phyloP scores from a whole-genome alignment of 1,140 invertebrate genomes.

The Zaprionus gabonicus region DNA sequence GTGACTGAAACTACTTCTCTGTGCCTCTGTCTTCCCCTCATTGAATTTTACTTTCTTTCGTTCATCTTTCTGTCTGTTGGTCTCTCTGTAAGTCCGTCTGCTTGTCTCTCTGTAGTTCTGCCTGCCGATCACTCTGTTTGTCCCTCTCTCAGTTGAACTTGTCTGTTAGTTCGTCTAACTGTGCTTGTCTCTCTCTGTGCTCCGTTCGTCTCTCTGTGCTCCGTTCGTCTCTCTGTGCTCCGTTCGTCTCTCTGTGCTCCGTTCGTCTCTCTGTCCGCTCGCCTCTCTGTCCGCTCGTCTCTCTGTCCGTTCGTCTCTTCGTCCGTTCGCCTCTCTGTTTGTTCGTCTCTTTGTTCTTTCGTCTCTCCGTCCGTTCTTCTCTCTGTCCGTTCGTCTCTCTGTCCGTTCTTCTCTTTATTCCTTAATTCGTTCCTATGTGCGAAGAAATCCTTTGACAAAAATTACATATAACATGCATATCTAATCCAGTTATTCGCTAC shows the following conservation, averaged over 20 bases:
- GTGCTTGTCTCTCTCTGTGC: neutral
- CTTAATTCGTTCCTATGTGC: conserved; percentile 15
- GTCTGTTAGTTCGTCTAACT: neutral
- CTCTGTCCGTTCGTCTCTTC: too few relatives aligned
- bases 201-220: too few relatives aligned
- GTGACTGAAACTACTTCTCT: neutral
- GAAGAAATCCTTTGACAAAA: conserved; percentile 51
- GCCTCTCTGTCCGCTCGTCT: neutral
- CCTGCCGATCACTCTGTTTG: neutral
- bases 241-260: neutral
- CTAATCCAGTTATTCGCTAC: conserved; percentile 62
- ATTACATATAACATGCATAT: conserved; percentile 68
- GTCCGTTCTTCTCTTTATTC: neutral
- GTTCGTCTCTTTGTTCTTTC: neutral
- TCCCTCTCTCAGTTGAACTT: neutral
- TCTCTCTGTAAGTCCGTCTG: neutral
- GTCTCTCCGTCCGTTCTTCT: neutral
- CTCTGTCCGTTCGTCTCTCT: neutral
- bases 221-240: neutral
- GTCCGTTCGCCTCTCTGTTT: neutral
- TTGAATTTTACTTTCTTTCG: neutral
- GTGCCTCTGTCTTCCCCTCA: neutral
- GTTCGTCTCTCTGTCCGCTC: neutral
- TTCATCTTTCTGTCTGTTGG: neutral
- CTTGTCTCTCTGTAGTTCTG: neutral